phyloP scores from a whole-genome alignment of 2,888 invertebrate genomes.

The Deilephila porcellus region DNA sequence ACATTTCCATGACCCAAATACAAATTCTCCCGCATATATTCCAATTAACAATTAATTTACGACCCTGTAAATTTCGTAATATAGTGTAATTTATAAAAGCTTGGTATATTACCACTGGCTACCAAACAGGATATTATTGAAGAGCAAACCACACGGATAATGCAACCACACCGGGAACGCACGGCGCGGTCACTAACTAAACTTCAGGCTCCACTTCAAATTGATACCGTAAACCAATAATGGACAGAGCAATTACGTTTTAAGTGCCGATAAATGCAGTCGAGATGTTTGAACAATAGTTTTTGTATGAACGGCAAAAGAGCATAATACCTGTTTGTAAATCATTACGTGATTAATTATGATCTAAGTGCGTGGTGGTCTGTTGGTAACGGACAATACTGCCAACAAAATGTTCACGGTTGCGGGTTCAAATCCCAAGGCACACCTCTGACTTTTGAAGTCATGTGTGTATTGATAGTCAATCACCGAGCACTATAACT shows the following conservation, averaged over 20 bases:
- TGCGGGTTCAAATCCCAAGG: too few species aligned
- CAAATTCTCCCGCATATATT: too few species aligned
- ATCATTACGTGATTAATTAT: too few species aligned
- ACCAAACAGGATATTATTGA: neutral
- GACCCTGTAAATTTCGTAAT: too few species aligned
- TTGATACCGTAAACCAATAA: constrained; percentile 9
- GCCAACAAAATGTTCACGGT: too few species aligned
- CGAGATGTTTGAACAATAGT: neutral
- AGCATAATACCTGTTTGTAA: neutral
- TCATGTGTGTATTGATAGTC: too few species aligned
- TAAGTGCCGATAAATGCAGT: neutral
- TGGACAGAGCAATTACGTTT: constrained; percentile 10
- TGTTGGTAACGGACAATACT: too few species aligned
- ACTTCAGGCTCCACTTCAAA: constrained; percentile 8
- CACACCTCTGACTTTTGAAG: too few species aligned
- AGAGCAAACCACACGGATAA: neutral
- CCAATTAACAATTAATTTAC: too few species aligned
- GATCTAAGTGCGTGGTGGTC: too few species aligned
- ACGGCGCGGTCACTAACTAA: neutral
- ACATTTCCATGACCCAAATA: too few species aligned
- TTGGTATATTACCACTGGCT: neutral
- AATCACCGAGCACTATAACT: too few species aligned
- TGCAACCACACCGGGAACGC: neutral
- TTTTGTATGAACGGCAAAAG: neutral
- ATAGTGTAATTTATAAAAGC: neutral